Base-by-base conservation (phyloP, 2,113 vertebrate genomes). In the Henicopernis longicauda region DNA sequence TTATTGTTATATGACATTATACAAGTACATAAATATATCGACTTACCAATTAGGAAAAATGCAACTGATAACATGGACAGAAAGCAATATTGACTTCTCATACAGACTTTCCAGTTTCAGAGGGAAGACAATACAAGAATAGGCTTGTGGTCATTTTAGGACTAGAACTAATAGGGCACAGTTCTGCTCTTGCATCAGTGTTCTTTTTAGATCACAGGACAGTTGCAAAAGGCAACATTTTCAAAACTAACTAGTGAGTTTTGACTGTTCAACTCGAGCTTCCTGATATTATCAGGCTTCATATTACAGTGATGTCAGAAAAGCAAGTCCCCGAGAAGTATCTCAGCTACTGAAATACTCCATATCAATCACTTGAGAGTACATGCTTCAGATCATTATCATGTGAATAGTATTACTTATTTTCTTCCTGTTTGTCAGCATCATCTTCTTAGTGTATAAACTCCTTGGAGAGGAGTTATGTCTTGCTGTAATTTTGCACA, bases 341-440 rank as follows among this genome's bases (percentile, higher is more conserved):
- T 67, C 82, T 86, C 90, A 89, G 80, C 72, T 84, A 78, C 88
- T 74, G 55, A 89, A 89, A 86, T 50, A 42, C 26, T 84, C 65
- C 38, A 13, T 86, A 90, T 86, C 80, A 82, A 45, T 89, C 83
- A 67, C 44, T 74, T 8, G 18, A 86, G 79, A 92, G 16, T 63
- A 42, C 13, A 18, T 40, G n/a, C 49, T 74, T 94, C 94, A 93
- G 95, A 93, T 92, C 36, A 49, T 78, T 96, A 97, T 95, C 80
- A 0, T 57, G 38, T 66, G 76, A 90, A 74, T 81, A 82, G 38
- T 70, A 57, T 86, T 95, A 78, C 82, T 66, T 67, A 25, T 31
- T 69, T 45, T 70, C 54, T 49, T 55, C 27, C 79, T 95, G n/a
- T 55, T 93, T 94, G 44, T 76, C 91, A 91, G 61, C 40, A 34